These are phyloP conservation scores for Hirtodrosophila trivittata DNA, from an alignment of 2,888 invertebrate species.

Conservation along the genomic window DNA sequence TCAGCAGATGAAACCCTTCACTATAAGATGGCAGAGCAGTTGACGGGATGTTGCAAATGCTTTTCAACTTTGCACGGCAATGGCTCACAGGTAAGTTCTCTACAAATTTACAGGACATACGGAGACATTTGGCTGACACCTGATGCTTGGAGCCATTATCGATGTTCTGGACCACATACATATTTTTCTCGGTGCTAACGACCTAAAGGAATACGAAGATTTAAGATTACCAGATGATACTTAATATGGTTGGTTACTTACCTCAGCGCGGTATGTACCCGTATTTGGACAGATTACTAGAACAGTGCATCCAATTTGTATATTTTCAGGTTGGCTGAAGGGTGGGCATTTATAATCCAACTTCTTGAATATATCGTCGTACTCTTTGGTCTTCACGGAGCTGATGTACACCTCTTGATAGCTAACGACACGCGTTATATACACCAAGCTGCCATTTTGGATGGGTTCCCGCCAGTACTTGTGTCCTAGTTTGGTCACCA, in stretches of 20 bases:
- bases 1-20: constrained; percentile 20
- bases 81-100: constrained; percentile 47
- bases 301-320: constrained; percentile 39
- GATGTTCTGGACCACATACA: constrained; percentile 48
- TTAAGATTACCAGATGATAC: background rate
- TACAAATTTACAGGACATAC: constrained; percentile 52
- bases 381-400: constrained; percentile 28
- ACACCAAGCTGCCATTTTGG: constrained; percentile 27
- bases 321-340: constrained; percentile 4
- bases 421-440: constrained; percentile 42
- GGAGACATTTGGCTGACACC: constrained; percentile 20
- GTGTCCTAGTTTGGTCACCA: constrained; percentile 25
- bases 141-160: constrained; percentile 38
- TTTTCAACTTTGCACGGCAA: constrained; percentile 28
- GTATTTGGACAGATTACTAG: constrained; percentile 34
- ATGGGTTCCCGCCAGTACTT: constrained; percentile 54
- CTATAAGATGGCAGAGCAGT: constrained; percentile 30
- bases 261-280: constrained; percentile 50
- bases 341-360: constrained; percentile 39
- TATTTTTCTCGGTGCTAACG: background rate
- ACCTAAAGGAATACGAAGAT: constrained; percentile 22
- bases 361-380: constrained; percentile 36
- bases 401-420: constrained; percentile 46
- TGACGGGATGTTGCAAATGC: constrained; percentile 39
- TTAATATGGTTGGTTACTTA: background rate